These are phyloP conservation scores for Helogale parvula DNA, from an alignment of 2,113 vertebrate species.

Conservation along the genomic window DNA sequence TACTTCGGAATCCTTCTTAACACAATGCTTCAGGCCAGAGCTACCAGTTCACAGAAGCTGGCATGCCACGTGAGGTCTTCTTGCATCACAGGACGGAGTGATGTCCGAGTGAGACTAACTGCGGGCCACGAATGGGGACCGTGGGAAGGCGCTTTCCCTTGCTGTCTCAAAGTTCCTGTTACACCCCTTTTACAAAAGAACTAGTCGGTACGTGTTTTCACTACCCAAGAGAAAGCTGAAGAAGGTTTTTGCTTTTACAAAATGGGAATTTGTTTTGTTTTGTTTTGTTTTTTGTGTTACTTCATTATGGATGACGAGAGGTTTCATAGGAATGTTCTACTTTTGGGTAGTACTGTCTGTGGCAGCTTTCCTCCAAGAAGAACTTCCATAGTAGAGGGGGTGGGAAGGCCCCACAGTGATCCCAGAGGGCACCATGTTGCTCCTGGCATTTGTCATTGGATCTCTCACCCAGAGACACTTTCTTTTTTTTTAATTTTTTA, in stretches of 20 bases:
- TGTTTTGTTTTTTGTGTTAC: neutral
- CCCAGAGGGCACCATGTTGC: accelerated
- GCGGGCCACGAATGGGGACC: neutral
- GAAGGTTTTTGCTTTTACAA: neutral
- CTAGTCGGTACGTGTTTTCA: neutral
- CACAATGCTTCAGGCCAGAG: neutral
- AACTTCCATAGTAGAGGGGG: neutral
- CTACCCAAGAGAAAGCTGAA: neutral
- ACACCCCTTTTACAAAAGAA: neutral
- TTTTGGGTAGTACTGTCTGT: neutral
- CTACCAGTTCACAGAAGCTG: neutral
- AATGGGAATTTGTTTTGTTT: neutral
- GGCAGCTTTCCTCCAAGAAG: neutral
- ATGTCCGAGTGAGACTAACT: neutral
- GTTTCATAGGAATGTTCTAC: neutral
- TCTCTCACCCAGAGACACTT: no score
- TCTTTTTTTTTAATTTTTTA: no score
- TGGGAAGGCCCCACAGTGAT: neutral
- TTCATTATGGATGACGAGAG: neutral
- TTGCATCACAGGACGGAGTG: neutral
- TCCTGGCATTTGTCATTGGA: neutral
- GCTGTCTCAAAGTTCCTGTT: neutral
- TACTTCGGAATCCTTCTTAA: neutral
- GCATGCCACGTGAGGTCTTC: neutral
- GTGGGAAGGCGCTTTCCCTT: neutral